Evolutionary conservation across 2,113 vertebrate species (phyloP).

Genomic region (Thamnophis sirtalis): DNA sequence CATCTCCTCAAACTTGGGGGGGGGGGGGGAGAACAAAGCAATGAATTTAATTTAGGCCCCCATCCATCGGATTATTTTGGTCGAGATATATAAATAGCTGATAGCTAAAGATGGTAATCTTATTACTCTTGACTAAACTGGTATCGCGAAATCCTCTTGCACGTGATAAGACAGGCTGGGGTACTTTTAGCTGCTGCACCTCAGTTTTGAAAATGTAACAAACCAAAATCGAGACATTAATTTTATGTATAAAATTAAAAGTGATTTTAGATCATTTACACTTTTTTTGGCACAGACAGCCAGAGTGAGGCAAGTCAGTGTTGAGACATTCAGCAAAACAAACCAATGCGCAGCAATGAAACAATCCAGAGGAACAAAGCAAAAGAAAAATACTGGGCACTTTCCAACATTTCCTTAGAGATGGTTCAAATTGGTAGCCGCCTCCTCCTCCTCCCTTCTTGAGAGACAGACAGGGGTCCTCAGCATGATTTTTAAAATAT

Average conservation of each 20-base stretch:
- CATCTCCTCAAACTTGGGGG: not conserved
- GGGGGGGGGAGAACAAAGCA: not conserved
- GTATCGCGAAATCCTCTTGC: not conserved
- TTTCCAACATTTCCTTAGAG: not conserved
- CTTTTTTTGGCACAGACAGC: no score
- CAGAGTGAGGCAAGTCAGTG: not conserved
- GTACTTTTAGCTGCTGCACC: not conserved
- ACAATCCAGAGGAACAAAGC: not conserved
- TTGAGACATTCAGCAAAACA: not conserved
- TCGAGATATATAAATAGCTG: not conserved
- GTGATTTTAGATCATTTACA: no score
- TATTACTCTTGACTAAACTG: not conserved
- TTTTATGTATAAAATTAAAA: no score
- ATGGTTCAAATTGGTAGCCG: not conserved
- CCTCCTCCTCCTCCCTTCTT: not conserved
- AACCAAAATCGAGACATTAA: no score
- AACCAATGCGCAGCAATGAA: not conserved
- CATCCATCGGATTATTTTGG: not conserved
- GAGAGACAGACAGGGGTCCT: not conserved
- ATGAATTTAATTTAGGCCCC: not conserved
- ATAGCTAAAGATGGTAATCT: not conserved
- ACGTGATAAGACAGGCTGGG: not conserved
- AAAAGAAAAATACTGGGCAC: not conserved
- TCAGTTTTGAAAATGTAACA: no score
- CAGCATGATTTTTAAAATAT: not conserved